phyloP scores from a whole-genome alignment of 2,797 vertebrate genomes.

The Helarctos malayanus region DNA sequence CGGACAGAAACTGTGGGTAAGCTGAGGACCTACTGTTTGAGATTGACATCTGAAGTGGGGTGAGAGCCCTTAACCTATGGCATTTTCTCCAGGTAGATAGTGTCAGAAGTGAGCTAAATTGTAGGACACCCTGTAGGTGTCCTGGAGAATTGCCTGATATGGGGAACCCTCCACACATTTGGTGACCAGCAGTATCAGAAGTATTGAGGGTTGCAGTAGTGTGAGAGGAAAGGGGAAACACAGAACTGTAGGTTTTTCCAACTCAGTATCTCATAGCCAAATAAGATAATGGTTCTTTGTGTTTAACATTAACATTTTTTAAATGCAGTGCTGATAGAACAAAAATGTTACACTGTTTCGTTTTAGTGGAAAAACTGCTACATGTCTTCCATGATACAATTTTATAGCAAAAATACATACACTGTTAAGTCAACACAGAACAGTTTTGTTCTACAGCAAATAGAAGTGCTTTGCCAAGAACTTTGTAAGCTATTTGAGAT shows the following conservation, averaged over 20 bases:
- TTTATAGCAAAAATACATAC: slow-evolving; percentile 84
- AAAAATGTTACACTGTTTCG: slow-evolving; percentile 83
- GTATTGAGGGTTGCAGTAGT: neutral
- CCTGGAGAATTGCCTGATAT: neutral
- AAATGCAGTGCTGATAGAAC: slow-evolving; percentile 83
- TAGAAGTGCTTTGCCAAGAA: slow-evolving; percentile 71
- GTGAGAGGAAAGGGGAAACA: neutral
- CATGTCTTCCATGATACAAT: slow-evolving; percentile 84
- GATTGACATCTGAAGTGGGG: neutral
- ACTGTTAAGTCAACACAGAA: slow-evolving; percentile 83
- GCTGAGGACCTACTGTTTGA: neutral
- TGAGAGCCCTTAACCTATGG: neutral
- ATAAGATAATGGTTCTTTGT: slow-evolving; percentile 84
- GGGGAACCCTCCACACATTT: neutral
- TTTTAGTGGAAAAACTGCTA: slow-evolving; percentile 85
- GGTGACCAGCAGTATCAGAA: neutral
- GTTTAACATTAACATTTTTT: slow-evolving; percentile 87
- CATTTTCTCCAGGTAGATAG: neutral
- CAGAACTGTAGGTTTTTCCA: neutral
- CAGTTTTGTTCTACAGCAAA: slow-evolving; percentile 77
- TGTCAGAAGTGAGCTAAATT: neutral
- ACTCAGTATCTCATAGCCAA: slow-evolving; percentile 10
- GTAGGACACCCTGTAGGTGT: neutral
- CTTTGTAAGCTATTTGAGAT: slow-evolving; percentile 80
- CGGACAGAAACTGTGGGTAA: neutral